Percentiles rank a stretch among this genome's conserved stretches.
These are phyloP conservation scores for Drosophila malerkotliana DNA, from an alignment of 1,140 invertebrate genomes.

Conservation along the genomic window DNA sequence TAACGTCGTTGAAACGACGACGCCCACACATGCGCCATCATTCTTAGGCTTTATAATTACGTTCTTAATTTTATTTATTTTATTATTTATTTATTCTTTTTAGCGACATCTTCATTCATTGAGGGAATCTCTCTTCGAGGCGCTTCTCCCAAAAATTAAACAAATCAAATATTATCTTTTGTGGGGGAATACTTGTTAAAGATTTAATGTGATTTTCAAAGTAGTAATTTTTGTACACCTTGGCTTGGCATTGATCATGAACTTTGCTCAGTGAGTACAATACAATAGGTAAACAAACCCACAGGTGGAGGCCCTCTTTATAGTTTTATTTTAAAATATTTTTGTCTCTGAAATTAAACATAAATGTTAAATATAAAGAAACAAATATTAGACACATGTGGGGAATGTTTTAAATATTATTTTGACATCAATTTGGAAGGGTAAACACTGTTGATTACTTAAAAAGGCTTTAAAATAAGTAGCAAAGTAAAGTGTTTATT, in stretches of 20 bases:
- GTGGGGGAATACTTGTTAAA: not conserved
- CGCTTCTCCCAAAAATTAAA: slow-evolving; percentile 7
- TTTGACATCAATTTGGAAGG: not conserved
- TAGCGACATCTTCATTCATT: slow-evolving; percentile 31
- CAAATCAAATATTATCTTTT: slow-evolving; percentile 2
- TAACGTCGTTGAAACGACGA: not conserved
- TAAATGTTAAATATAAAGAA: not conserved
- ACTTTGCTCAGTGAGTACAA: not conserved
- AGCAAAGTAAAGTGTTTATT: too few relatives aligned
- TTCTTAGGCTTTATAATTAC: not conserved
- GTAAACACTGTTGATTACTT: not conserved
- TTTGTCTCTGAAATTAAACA: not conserved
- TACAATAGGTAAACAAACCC: too few relatives aligned
- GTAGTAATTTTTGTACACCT: too few relatives aligned
- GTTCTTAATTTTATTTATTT: not conserved
- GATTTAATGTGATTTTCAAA: not conserved
- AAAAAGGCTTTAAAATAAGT: too few relatives aligned
- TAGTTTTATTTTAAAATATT: not conserved
- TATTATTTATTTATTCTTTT: not conserved
- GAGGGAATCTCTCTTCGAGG: slow-evolving; percentile 1
- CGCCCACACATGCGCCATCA: slow-evolving; percentile 1
- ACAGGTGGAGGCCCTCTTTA: too few relatives aligned
- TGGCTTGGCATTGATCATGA: not conserved
- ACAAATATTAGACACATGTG: not conserved
- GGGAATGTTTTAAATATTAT: not conserved